A percentile compares a stretch with the other conserved stretches of the same genome.
These are phyloP conservation scores for Oxyteleia sp. DNA, from an alignment of 2,888 invertebrate genomes.

Conservation along the genomic window DNA sequence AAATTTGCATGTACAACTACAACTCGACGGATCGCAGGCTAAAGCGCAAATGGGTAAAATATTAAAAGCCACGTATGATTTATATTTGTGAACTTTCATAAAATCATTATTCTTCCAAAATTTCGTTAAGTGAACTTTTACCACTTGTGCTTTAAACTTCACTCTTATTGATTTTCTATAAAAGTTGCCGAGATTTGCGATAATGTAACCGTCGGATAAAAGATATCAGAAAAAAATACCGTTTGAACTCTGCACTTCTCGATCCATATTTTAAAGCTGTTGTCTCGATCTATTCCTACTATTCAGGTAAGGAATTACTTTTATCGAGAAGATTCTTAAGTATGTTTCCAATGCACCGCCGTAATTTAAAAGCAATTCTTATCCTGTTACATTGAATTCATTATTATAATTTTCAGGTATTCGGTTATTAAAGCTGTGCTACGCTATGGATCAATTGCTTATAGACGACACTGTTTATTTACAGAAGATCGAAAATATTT, in stretches of 20 bases:
- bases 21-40: neutral
- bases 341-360: conserved; percentile 51
- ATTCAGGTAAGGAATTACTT: conserved; percentile 67
- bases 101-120: conserved; percentile 70
- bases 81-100: conserved; percentile 55
- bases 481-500: too few species aligned
- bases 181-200: conserved; percentile 72
- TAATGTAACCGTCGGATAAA: conserved; percentile 72
- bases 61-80: conserved; percentile 48
- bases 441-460: conserved; percentile 8
- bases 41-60: conserved; percentile 24
- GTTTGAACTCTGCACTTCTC: conserved; percentile 67
- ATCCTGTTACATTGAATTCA: conserved; percentile 48
- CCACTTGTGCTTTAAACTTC: conserved; percentile 63
- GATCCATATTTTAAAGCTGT: conserved; percentile 71
- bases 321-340: conserved; percentile 64
- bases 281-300: conserved; percentile 67
- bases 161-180: conserved; percentile 72
- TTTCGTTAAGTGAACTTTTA: conserved; percentile 72
- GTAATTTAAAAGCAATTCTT: conserved; percentile 57
- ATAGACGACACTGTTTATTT: conserved; percentile 5
- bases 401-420: conserved; percentile 30
- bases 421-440: neutral
- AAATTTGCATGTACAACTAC: neutral
- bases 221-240: conserved; percentile 73